Conservation (phyloP, 2,888 invertebrate species). For the Cheilosia soror region DNA sequence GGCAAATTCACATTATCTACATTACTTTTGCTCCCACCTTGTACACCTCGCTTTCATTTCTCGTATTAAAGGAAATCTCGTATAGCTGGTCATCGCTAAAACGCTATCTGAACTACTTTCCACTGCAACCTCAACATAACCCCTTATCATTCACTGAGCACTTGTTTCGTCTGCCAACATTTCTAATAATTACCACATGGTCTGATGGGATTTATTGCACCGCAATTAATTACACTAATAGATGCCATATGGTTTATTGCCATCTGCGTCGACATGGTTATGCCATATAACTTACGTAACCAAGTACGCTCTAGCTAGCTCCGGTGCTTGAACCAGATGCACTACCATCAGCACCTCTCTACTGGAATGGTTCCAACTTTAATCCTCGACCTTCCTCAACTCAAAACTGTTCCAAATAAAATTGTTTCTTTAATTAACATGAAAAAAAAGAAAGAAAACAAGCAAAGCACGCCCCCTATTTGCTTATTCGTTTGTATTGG, state of each 20-base stretch:
- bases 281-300: conserved; percentile 42
- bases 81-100: too few relatives aligned
- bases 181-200: conserved; percentile 58
- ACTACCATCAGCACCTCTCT: conserved; percentile 13
- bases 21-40: too few relatives aligned
- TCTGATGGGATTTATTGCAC: conserved; percentile 57
- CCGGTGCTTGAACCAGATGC: conserved; percentile 31
- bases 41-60: too few relatives aligned
- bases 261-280: conserved; percentile 61
- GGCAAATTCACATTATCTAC: too few relatives aligned
- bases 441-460: background rate
- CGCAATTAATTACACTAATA: conserved; percentile 67
- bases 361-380: conserved; percentile 70
- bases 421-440: conserved; percentile 38
- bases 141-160: background rate
- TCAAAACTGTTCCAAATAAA: conserved; percentile 57
- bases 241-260: conserved; percentile 57
- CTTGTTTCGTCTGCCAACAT: conserved; percentile 5
- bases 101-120: too few relatives aligned
- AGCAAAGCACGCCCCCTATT: conserved; percentile 61
- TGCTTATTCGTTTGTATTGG: conserved; percentile 40
- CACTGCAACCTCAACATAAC: background rate
- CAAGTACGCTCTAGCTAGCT: conserved; percentile 15
- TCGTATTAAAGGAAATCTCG: too few relatives aligned
- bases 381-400: conserved; percentile 70